Base-by-base conservation (phyloP, 2,797 vertebrate species). In the Falco biarmicus region DNA sequence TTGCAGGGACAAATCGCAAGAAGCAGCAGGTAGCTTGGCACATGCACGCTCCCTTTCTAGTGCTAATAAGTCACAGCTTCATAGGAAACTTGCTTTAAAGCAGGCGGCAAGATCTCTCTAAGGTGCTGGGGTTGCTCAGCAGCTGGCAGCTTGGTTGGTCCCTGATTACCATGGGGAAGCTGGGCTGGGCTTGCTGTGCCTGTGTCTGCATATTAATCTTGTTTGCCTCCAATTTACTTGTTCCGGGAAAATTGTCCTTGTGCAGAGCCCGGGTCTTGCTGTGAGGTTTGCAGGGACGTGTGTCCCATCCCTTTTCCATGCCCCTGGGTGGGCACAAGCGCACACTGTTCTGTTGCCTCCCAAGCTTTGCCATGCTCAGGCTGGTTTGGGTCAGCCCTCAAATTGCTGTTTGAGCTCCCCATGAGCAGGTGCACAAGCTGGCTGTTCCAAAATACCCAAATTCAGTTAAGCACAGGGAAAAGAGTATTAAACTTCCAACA, bases 11-110 rank as follows among this genome's bases (percentile, higher is more conserved):
- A 25, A 43, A 1, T 1, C 3, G 80, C 4, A 3, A 64, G 90
- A 31, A 93, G 95, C 95, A 96, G 91, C 64, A 77, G 92, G 89
- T 71, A n/a, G 65, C 65, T n/a, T 70, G 81, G 85, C 88, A 73
- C 31, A 7, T 6, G 8, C 43, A 6, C 3, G 0, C 11, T 3
- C 34, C 6, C 92, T 93, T 90, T 94, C 50, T 79, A 51, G 93
- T 88, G 95, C 93, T 80, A 34, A 95, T 88, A 56, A 86, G 84
- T 7, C 22, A 6, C 5, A 1, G 63, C 50, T 70, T 47, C 31
- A 9, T 17, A 29, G 77, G 34, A 59, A 84, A 32, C 37, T 7
- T 54, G 70, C 69, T 74, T 53, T 15, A 78, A 74, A 64, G 73
- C 65, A 37, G 66, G 32, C 4, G 1, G 5, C 1, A 3, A 47